phyloP scores from a whole-genome alignment of 2,797 vertebrate species.

The Cossypha polioptera region DNA sequence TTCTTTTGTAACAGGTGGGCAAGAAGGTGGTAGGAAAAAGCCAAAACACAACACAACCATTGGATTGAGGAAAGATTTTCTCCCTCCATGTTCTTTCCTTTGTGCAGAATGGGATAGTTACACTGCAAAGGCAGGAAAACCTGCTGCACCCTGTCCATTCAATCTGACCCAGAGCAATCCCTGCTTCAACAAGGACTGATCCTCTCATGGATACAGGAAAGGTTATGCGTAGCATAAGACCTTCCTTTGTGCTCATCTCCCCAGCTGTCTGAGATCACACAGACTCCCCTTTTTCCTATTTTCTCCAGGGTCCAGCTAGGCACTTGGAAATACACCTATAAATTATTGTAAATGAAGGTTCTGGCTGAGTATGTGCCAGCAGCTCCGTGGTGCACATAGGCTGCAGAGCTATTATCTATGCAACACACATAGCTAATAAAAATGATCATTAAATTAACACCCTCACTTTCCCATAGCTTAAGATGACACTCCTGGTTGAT shows the following conservation, averaged over 20 bases:
- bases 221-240: neutral
- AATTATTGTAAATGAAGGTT: neutral
- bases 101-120: neutral
- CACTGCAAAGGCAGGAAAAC: neutral
- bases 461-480: neutral
- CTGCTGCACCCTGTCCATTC: neutral
- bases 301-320: neutral
- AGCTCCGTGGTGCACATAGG: fast-evolving
- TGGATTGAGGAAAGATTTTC: neutral
- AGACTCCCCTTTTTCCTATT: neutral
- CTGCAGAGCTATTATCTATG: neutral
- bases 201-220: neutral
- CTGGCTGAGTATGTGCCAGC: neutral
- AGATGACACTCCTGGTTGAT: neutral
- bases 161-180: neutral
- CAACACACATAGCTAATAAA: neutral
- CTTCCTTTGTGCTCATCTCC: neutral
- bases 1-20: neutral
- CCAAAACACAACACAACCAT: neutral
- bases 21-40: neutral
- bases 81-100: neutral
- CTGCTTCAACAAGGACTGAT: neutral
- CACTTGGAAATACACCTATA: neutral
- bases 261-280: neutral
- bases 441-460: neutral